A percentile compares a stretch with the other conserved stretches of the same genome.
Conservation (phyloP, 2,888 invertebrate species). For the Patella pellucida region DNA sequence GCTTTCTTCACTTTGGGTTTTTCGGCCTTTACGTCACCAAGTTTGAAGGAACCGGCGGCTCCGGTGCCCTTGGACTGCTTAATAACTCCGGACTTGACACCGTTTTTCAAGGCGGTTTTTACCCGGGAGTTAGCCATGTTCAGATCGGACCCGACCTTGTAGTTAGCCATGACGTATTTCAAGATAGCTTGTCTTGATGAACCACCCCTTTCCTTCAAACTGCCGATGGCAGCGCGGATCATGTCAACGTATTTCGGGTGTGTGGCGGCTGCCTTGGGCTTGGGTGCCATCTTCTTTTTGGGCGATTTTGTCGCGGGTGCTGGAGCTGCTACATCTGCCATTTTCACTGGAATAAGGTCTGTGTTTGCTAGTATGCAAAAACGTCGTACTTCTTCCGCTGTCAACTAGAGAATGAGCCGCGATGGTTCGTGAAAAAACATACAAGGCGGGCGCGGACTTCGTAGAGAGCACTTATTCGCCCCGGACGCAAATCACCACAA, state of each 20-base stretch:
- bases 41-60: constrained; percentile 29
- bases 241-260: too few species aligned
- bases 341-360: too few species aligned
- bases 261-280: too few species aligned
- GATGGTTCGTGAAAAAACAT: too few species aligned
- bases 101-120: constrained; percentile 68
- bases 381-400: too few species aligned
- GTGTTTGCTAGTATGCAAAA: too few species aligned
- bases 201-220: constrained; percentile 71
- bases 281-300: not conserved
- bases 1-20: constrained; percentile 55
- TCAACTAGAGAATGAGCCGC: too few species aligned
- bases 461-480: too few species aligned
- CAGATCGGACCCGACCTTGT: constrained; percentile 69
- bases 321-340: not conserved
- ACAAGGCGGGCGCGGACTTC: too few species aligned
- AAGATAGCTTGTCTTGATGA: constrained; percentile 71
- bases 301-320: not conserved
- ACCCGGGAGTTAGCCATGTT: constrained; percentile 69
- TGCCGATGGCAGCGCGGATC: constrained; percentile 60
- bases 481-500: too few species aligned
- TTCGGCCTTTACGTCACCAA: constrained; percentile 32
- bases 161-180: constrained; percentile 51
- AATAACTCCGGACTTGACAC: constrained; percentile 66
- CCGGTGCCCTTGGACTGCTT: constrained; percentile 67